Conservation (phyloP, 1,140 invertebrate genomes). For the Sycophaga agraensis region DNA sequence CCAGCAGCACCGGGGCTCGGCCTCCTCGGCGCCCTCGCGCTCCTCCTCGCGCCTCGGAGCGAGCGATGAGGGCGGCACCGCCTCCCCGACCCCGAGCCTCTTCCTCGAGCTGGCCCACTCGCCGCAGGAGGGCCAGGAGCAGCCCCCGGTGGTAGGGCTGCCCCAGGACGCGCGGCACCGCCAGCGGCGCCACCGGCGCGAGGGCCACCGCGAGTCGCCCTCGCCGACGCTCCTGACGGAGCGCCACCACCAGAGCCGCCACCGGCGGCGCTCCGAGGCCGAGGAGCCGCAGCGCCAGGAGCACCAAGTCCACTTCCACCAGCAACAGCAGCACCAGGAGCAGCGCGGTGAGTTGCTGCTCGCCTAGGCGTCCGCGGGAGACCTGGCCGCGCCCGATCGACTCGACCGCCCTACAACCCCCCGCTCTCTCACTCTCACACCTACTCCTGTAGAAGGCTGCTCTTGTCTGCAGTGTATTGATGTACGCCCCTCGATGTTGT, state of each 20-base stretch:
- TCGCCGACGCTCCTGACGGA: background rate
- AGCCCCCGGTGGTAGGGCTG: too few relatives aligned
- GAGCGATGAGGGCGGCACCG: background rate
- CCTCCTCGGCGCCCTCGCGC: constrained; percentile 16
- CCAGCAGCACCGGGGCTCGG: constrained; percentile 42
- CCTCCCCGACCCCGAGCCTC: background rate
- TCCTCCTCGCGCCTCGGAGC: background rate
- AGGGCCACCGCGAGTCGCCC: background rate
- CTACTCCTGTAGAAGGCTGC: too few relatives aligned
- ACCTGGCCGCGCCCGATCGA: too few relatives aligned
- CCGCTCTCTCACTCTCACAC: too few relatives aligned
- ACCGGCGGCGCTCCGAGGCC: background rate
- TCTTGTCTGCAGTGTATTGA: too few relatives aligned
- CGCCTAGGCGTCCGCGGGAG: constrained; percentile 41
- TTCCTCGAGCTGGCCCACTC: too few relatives aligned
- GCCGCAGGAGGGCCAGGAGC: background rate
- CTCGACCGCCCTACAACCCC: too few relatives aligned
- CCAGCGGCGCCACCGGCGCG: constrained; percentile 5
- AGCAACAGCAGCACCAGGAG: constrained; percentile 55
- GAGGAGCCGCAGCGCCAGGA: background rate
- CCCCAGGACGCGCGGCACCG: too few relatives aligned
- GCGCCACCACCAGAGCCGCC: too few relatives aligned
- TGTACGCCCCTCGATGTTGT: background rate
- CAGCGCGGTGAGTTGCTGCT: constrained; percentile 66
- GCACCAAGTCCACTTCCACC: constrained; percentile 37